Evolutionary conservation across 2,113 vertebrate species (phyloP).

Genomic region (Rhadina sibilatrix): DNA sequence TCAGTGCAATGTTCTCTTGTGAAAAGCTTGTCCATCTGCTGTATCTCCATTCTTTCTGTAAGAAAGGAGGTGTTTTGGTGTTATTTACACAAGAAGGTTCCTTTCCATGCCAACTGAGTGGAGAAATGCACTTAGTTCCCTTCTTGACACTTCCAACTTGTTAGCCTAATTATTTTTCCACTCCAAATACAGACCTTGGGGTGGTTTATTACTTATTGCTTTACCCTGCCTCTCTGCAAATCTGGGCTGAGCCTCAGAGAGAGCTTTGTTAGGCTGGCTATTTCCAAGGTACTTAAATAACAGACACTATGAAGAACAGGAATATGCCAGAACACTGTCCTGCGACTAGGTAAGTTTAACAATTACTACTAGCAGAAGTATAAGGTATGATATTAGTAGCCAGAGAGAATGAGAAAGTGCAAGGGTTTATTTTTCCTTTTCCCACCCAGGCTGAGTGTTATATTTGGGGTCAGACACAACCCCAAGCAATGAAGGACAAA

Average conservation of each 20-base stretch:
- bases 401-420: background rate
- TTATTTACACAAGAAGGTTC: background rate
- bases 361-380: background rate
- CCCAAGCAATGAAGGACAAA: background rate
- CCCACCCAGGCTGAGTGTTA: background rate
- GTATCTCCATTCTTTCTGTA: background rate
- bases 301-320: background rate
- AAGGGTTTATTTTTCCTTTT: background rate
- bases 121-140: background rate
- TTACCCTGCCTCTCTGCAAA: background rate
- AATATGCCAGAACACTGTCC: background rate
- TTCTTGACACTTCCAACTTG: background rate
- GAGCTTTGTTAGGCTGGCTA: background rate
- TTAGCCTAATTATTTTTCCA: background rate
- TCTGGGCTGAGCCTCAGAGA: background rate
- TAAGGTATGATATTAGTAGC: background rate
- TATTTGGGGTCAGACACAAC: background rate
- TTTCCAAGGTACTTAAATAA: background rate
- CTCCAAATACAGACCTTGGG: background rate
- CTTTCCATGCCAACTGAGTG: background rate
- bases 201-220: background rate
- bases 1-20: background rate
- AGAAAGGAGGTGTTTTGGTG: background rate
- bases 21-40: background rate
- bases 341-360: background rate